These are phyloP conservation scores for Acanthurus tractus DNA, from an alignment of 2,797 vertebrate species.

Conservation along the genomic window DNA sequence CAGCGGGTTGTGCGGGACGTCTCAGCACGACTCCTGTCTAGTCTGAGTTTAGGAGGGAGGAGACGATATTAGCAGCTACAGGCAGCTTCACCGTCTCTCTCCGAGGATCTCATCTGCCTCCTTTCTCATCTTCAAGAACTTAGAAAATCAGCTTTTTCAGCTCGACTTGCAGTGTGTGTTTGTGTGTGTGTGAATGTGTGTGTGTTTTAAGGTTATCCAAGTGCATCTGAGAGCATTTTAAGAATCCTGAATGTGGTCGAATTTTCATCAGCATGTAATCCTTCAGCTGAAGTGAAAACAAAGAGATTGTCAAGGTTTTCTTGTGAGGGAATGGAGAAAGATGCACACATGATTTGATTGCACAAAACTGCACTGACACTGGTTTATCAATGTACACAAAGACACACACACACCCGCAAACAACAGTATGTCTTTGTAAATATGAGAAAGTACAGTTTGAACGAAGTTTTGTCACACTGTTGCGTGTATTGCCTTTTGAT, in stretches of 20 bases:
- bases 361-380: slow-evolving; percentile 1
- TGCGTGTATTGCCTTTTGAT: not conserved
- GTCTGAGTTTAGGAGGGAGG: slow-evolving; percentile 72
- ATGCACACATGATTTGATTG: not conserved
- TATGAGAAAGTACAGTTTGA: not conserved
- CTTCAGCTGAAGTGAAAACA: not conserved
- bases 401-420: not conserved
- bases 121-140: slow-evolving; percentile 4
- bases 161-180: not conserved
- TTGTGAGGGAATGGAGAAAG: not conserved
- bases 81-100: slow-evolving; percentile 25
- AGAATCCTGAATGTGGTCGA: slow-evolving; percentile 3
- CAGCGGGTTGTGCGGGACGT: slow-evolving; percentile 52
- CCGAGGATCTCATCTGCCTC: slow-evolving; percentile 9
- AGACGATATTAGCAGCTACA: slow-evolving; percentile 67
- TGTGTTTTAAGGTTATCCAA: not conserved
- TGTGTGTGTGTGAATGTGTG: not conserved
- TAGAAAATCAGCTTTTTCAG: not conserved
- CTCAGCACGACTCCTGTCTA: slow-evolving; percentile 64
- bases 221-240: slow-evolving; percentile 1
- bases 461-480: not conserved
- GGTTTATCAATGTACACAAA: not conserved
- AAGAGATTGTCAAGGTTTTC: not conserved
- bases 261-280: not conserved
- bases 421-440: not conserved